Conservation (phyloP, 2,888 invertebrate genomes). For the Abrostola triplasia region DNA sequence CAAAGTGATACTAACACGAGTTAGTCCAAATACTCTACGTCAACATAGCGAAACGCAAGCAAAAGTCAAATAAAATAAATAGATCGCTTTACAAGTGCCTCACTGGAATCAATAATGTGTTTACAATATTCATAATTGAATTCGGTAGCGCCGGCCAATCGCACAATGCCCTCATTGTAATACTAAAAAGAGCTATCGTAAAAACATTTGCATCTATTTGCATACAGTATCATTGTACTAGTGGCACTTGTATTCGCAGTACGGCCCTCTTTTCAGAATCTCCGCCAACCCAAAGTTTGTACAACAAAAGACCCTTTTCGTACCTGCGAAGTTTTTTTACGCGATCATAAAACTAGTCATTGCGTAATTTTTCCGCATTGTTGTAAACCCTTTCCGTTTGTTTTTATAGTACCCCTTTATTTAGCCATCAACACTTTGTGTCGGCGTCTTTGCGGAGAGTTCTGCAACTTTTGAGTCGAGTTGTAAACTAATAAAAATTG, state of each 20-base stretch:
- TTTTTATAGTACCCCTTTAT: slow-evolving; percentile 84
- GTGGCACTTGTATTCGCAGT: slow-evolving; percentile 73
- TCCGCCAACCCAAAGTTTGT: slow-evolving; percentile 55
- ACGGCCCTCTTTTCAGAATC: slow-evolving; percentile 51
- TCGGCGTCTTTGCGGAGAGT: slow-evolving; percentile 84
- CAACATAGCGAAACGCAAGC: neutral
- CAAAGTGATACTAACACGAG: neutral
- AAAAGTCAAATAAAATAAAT: slow-evolving; percentile 7
- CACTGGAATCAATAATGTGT: slow-evolving; percentile 64
- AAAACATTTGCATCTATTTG: slow-evolving; percentile 82
- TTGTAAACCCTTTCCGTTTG: slow-evolving; percentile 87
- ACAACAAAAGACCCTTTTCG: slow-evolving; percentile 72
- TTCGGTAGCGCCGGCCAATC: slow-evolving; percentile 73
- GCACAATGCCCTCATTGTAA: slow-evolving; percentile 69
- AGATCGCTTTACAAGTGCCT: slow-evolving; percentile 12
- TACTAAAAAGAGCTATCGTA: slow-evolving; percentile 65
- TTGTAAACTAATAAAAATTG: slow-evolving; percentile 86
- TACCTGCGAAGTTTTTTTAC: slow-evolving; percentile 84
- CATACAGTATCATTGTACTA: slow-evolving; percentile 75
- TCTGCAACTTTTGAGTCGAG: slow-evolving; percentile 79
- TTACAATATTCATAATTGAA: slow-evolving; percentile 73
- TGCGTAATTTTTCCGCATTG: slow-evolving; percentile 88
- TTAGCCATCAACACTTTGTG: slow-evolving; percentile 64
- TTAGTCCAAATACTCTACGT: neutral
- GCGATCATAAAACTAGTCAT: slow-evolving; percentile 78